Conservation (phyloP, 2,797 vertebrate genomes). For the Hafferia zeledoni region DNA sequence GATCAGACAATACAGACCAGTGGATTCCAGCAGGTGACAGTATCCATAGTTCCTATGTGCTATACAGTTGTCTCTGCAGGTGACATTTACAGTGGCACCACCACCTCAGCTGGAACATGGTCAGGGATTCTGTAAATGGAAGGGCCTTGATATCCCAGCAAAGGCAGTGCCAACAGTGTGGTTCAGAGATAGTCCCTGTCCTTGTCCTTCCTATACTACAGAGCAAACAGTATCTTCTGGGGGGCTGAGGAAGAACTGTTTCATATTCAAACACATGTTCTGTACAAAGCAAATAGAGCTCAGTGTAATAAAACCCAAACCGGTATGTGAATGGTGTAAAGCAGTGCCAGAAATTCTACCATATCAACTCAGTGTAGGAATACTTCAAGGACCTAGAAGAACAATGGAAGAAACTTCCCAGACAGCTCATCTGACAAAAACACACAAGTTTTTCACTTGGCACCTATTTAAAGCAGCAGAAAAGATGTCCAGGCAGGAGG, state of each 20-base stretch:
- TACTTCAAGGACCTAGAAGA: neutral
- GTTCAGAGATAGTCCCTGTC: neutral
- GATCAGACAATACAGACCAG: neutral
- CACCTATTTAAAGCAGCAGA: neutral
- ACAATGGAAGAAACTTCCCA: neutral
- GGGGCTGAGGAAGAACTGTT: neutral
- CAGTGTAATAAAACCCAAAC: neutral
- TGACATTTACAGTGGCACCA: neutral
- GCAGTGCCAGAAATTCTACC: neutral
- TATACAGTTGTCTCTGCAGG: neutral
- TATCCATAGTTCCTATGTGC: neutral
- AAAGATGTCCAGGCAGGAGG: neutral
- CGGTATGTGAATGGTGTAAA: neutral
- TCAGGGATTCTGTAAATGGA: neutral
- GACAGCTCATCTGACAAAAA: neutral
- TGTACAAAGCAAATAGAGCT: neutral
- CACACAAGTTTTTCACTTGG: neutral
- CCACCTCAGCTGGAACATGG: neutral
- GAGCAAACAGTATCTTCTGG: neutral
- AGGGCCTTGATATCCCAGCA: rapidly evolving
- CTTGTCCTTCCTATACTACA: rapidly evolving
- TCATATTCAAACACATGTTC: neutral
- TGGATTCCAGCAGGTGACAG: neutral
- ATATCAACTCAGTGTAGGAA: neutral
- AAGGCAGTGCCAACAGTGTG: neutral